Percentiles rank a stretch among this genome's conserved stretches.
phyloP scores from a whole-genome alignment of 2,113 vertebrate genomes.

The Neoarius graeffei region DNA sequence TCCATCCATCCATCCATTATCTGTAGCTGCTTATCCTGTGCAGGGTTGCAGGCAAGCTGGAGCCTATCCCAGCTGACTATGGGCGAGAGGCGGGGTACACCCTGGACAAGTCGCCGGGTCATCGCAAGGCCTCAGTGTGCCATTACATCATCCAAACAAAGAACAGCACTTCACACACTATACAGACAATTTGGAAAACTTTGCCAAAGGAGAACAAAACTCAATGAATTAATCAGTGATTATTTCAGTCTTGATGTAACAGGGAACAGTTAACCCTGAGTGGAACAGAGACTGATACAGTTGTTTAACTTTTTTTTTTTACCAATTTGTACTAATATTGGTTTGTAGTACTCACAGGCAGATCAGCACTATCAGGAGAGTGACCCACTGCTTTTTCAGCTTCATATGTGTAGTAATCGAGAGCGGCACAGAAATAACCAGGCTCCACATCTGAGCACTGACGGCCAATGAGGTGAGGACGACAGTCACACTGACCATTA shows the following conservation, averaged over 20 bases:
- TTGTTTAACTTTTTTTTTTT: not conserved
- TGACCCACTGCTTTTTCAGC: conserved; percentile 72
- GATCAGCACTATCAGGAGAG: conserved; percentile 64
- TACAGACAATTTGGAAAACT: not conserved
- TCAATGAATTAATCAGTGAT: not conserved
- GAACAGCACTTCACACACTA: no score
- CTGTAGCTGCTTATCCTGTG: no score
- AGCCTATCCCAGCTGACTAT: no score
- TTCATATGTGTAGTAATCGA: conserved; percentile 83
- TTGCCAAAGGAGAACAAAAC: not conserved
- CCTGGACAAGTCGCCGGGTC: no score
- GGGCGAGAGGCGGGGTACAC: no score
- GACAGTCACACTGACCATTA: conserved; percentile 81
- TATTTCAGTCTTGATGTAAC: not conserved
- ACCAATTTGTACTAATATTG: not conserved
- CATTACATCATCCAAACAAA: no score
- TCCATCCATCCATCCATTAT: no score
- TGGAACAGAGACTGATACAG: not conserved
- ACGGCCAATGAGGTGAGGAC: conserved; percentile 76
- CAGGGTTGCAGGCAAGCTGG: no score
- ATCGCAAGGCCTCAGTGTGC: no score
- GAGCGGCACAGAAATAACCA: conserved; percentile 82
- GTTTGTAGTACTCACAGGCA: conserved; percentile 74
- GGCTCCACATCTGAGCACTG: conserved; percentile 81
- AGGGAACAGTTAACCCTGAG: not conserved